These are phyloP conservation scores for Phenacoccus solenopsis DNA, from an alignment of 1,140 invertebrate genomes.

Conservation along the genomic window DNA sequence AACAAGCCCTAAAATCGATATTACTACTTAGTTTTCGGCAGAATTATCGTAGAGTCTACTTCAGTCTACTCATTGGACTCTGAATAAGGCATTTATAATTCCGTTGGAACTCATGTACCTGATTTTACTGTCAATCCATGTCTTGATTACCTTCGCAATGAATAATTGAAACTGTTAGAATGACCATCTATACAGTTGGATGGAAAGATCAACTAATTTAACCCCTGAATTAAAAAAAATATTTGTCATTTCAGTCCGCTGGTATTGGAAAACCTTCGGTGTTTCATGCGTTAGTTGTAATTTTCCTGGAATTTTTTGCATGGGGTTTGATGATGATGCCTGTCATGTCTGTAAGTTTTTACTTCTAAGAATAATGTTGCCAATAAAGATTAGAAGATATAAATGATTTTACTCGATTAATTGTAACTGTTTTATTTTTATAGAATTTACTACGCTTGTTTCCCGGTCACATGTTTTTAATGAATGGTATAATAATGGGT, in stretches of 20 bases:
- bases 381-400: neutral
- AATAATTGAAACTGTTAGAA: no score
- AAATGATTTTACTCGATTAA: slow-evolving; percentile 14
- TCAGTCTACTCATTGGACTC: no score
- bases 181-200: no score
- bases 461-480: slow-evolving; percentile 96
- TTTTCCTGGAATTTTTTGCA: slow-evolving; percentile 99
- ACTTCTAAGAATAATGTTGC: neutral
- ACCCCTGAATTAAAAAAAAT: no score
- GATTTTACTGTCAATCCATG: no score
- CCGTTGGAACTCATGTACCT: no score
- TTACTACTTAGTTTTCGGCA: no score
- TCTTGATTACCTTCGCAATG: no score
- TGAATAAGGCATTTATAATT: no score
- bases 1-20: no score
- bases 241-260: slow-evolving; percentile 45
- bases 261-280: slow-evolving; percentile 87
- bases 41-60: no score
- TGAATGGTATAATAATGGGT: slow-evolving; percentile 99
- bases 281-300: slow-evolving; percentile 95
- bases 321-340: slow-evolving; percentile 98
- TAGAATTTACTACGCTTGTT: slow-evolving; percentile 91
- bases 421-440: slow-evolving; percentile 29
- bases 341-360: slow-evolving; percentile 74
- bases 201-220: no score